phyloP scores from a whole-genome alignment of 2,797 vertebrate species.

The Pipistrellus nathusii region DNA sequence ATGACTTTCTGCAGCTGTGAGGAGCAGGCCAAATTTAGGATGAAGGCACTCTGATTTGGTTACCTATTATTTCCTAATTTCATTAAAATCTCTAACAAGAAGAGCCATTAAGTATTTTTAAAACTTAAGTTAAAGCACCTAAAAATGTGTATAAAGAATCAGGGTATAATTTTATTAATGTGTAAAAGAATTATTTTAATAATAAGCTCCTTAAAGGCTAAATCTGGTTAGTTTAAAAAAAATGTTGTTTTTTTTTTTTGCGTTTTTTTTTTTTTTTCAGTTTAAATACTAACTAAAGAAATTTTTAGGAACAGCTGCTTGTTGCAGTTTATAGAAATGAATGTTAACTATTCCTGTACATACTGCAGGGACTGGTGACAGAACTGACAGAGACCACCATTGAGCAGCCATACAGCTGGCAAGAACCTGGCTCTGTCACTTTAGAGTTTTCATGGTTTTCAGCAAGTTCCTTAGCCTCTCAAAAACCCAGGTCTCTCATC shows the following conservation, averaged over 20 bases:
- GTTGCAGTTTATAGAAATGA: not conserved
- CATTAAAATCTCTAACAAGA: not conserved
- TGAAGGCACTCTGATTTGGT: not conserved
- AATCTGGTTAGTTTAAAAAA: not conserved
- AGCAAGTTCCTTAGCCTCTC: not conserved
- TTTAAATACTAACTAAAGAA: constrained; percentile 23
- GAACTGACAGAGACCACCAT: not conserved
- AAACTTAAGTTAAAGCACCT: too few species aligned
- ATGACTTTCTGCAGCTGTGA: constrained; percentile 72
- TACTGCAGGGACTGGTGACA: not conserved
- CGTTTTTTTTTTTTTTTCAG: not conserved
- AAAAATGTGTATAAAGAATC: not conserved
- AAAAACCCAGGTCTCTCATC: not conserved
- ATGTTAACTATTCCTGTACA: not conserved
- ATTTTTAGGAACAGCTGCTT: not conserved
- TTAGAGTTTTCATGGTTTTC: not conserved
- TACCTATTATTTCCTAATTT: constrained; percentile 65
- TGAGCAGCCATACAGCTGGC: not conserved
- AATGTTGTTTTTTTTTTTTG: too few species aligned
- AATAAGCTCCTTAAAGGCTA: not conserved
- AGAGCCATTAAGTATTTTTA: too few species aligned
- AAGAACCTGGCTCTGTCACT: not conserved
- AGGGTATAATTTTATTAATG: not conserved
- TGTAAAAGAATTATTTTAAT: not conserved
- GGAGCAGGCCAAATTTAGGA: constrained; percentile 47